phyloP scores from a whole-genome alignment of 1,140 invertebrate genomes.

The Calephelis virginiensis region DNA sequence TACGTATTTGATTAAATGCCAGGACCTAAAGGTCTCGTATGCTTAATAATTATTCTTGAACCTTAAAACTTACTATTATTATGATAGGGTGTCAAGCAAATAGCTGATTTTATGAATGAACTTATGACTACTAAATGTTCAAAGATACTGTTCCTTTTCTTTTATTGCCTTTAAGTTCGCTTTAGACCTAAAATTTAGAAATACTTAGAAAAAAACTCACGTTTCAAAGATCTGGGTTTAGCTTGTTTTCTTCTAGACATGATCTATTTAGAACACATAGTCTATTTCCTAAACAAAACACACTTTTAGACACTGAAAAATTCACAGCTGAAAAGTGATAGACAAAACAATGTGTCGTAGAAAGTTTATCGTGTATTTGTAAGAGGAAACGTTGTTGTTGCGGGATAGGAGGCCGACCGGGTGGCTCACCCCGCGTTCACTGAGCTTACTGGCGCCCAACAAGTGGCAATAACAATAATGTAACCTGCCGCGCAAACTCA shows the following conservation, averaged over 20 bases:
- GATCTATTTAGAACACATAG: slow-evolving; percentile 29
- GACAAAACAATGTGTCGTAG: slow-evolving; percentile 8
- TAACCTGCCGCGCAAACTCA: slow-evolving; percentile 73
- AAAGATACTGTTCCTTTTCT: too few relatives aligned
- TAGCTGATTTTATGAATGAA: too few relatives aligned
- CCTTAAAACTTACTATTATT: too few relatives aligned
- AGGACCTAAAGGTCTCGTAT: too few relatives aligned
- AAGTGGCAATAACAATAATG: slow-evolving; percentile 74
- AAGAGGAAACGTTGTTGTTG: slow-evolving; percentile 31
- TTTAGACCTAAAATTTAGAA: too few relatives aligned
- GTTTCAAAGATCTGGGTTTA: slow-evolving; percentile 75
- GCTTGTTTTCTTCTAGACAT: slow-evolving; percentile 79
- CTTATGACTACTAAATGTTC: too few relatives aligned
- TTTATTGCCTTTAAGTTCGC: too few relatives aligned
- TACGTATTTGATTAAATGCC: too few relatives aligned
- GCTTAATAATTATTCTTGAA: too few relatives aligned
- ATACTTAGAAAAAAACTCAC: slow-evolving; percentile 49
- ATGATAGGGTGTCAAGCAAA: too few relatives aligned
- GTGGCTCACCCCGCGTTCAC: slow-evolving; percentile 63
- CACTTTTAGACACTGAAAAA: slow-evolving; percentile 1
- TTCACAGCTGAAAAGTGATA: slow-evolving; percentile 17
- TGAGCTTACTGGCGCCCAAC: slow-evolving; percentile 74
- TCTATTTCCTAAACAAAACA: slow-evolving; percentile 11
- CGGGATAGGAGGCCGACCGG: slow-evolving; percentile 47
- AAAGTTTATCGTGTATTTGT: slow-evolving; percentile 54